Percentiles rank a stretch among this genome's conserved stretches.
Conservation (phyloP, 2,888 invertebrate genomes). For the Galeruca laticollis region DNA sequence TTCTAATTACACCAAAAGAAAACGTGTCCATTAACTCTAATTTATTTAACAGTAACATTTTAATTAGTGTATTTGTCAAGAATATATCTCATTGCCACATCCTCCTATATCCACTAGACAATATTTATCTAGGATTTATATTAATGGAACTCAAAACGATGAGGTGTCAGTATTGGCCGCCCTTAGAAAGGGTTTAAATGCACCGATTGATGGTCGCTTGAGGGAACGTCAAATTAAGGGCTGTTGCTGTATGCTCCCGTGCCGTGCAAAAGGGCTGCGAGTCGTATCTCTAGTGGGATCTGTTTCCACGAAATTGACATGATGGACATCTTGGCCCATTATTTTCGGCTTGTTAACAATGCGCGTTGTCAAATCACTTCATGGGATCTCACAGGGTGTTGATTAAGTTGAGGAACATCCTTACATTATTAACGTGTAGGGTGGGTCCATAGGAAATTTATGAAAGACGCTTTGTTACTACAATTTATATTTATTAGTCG, state of each 20-base stretch:
- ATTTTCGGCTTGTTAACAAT: slow-evolving; percentile 26
- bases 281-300: slow-evolving; percentile 38
- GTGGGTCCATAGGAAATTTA: not conserved
- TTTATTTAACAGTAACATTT: not conserved
- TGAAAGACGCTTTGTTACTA: not conserved
- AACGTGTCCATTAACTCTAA: too few species aligned
- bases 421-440: not conserved
- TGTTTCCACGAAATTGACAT: slow-evolving; percentile 33
- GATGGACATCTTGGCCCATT: slow-evolving; percentile 32
- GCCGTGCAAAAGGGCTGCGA: slow-evolving; percentile 24
- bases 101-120: not conserved
- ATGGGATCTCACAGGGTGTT: slow-evolving; percentile 4
- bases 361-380: slow-evolving; percentile 23
- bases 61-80: not conserved
- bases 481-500: not conserved
- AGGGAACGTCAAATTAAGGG: slow-evolving; percentile 45
- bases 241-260: slow-evolving; percentile 26
- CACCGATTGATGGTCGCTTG: slow-evolving; percentile 42
- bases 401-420: slow-evolving; percentile 7
- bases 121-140: slow-evolving; percentile 45
- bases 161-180: slow-evolving; percentile 32
- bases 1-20: too few species aligned
- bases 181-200: slow-evolving; percentile 43
- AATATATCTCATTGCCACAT: not conserved
- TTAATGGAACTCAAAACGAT: slow-evolving; percentile 45